Conservation (phyloP, 2,113 vertebrate genomes). For the Tringa solitaria region DNA sequence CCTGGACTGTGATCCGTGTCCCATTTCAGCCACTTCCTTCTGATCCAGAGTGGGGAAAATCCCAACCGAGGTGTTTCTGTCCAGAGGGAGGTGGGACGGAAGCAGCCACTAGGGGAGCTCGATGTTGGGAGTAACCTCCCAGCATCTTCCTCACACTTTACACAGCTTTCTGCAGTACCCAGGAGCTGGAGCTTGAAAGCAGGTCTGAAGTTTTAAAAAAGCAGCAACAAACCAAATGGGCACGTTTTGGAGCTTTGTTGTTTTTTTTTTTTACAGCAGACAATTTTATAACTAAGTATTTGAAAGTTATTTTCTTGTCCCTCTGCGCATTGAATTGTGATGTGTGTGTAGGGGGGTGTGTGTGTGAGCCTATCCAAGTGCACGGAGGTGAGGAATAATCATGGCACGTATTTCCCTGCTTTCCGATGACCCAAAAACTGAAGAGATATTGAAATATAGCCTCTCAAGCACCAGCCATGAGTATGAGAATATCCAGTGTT, state of each 20-base stretch:
- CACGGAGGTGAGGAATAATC: background rate
- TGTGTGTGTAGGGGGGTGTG: accelerated
- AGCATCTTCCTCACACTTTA: background rate
- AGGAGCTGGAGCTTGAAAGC: background rate
- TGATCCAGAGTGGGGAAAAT: background rate
- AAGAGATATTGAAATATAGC: background rate
- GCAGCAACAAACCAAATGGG: background rate
- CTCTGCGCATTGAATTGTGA: background rate
- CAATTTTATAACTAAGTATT: background rate
- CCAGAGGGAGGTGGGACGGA: background rate
- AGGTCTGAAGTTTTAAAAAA: background rate
- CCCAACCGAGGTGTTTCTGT: background rate
- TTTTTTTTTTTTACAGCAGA: background rate
- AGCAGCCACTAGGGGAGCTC: slow-evolving; percentile 53
- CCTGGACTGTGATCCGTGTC: background rate
- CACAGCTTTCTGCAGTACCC: background rate
- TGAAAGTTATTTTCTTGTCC: background rate
- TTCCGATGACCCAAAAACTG: background rate
- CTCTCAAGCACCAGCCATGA: background rate
- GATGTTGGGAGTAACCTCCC: background rate
- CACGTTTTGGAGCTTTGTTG: background rate
- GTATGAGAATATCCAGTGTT: background rate
- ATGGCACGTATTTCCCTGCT: background rate
- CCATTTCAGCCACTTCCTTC: background rate
- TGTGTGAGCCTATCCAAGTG: background rate